Base-by-base conservation (phyloP, 1,140 invertebrate species). In the Euwallacea fornicatus region DNA sequence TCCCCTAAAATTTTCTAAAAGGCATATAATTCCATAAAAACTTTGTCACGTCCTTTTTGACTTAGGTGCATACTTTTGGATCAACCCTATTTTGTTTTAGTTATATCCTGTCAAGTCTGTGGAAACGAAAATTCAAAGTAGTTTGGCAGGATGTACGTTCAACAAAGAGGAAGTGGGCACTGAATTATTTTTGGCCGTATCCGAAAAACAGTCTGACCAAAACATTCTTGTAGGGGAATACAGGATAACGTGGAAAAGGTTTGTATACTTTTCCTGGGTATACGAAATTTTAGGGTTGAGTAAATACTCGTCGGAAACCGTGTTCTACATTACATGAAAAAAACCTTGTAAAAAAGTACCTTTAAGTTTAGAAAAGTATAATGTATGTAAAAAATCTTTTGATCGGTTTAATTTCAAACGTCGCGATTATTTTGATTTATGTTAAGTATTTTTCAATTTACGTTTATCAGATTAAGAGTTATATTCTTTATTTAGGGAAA, bases 241-340 rank as follows among this genome's bases (percentile, higher is more conserved):
- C 80, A 88, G 87, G 2, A 84, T 94, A 16, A 86, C 86, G 76
- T 94, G 92, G 92, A 88, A 85, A 83, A 85, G 92, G 87, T 92
- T 50, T 11, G 47, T 50, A 11, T 50, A 33, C 4, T 33, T 33
- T 33, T 33, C 4, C 21, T 33, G 21, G 21, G 21, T 33, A 33
- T 33, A 4, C 4, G 4, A 33, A 33, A 33, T 33, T 33, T 33
- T 4, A 33, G 21, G 21, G 4, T 33, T 33, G 1, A 2, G 21
- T 33, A 33, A 33, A 4, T 33, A 1, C 4, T 1, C 4, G 21
- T 33, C 21, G 21, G 4, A 33, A 33, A 33, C 21, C 4, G 21
- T 33, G 21, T 33, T 33, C 21, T 33, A 33, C 4, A 33, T 33
- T 33, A 33, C 21, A 33, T 33, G 1, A 4, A 33, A 33, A 33